These are phyloP conservation scores for Leptothorax acervorum DNA, from an alignment of 2,888 invertebrate species.

Conservation along the genomic window DNA sequence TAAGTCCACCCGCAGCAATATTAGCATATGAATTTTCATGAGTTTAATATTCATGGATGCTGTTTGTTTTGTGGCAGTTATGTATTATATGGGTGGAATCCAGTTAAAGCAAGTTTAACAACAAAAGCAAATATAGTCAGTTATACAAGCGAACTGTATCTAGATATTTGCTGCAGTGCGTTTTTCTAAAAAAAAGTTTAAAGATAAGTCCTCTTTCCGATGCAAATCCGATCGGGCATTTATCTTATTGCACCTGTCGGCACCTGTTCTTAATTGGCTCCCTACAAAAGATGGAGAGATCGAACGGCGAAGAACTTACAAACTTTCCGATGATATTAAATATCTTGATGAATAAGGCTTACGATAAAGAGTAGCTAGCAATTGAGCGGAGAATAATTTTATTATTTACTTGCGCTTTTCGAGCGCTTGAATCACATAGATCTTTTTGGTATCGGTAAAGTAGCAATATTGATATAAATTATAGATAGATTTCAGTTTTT, in stretches of 20 bases:
- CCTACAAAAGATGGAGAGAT: neutral
- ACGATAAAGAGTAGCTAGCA: neutral
- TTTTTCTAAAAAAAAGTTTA: neutral
- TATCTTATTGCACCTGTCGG: neutral
- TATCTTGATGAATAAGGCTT: neutral
- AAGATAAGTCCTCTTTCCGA: neutral
- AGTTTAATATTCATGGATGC: constrained; percentile 40
- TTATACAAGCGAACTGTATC: neutral
- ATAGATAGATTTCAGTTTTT: neutral
- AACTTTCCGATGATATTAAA: constrained; percentile 5
- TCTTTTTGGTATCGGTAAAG: neutral
- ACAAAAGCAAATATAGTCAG: constrained; percentile 3
- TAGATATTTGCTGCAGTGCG: neutral
- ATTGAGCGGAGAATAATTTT: neutral
- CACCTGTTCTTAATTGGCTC: neutral
- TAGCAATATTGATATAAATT: constrained; percentile 7
- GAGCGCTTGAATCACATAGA: neutral
- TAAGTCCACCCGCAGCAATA: constrained; percentile 7
- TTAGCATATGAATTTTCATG: constrained; percentile 50
- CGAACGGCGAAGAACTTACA: neutral
- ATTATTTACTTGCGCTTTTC: neutral
- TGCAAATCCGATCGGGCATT: neutral
- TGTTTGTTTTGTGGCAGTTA: constrained; percentile 31
- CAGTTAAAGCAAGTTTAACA: constrained; percentile 29
- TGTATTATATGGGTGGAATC: neutral